These are phyloP conservation scores for Cercopithecus mitis DNA, from an alignment of 2,797 vertebrate genomes.

Conservation along the genomic window DNA sequence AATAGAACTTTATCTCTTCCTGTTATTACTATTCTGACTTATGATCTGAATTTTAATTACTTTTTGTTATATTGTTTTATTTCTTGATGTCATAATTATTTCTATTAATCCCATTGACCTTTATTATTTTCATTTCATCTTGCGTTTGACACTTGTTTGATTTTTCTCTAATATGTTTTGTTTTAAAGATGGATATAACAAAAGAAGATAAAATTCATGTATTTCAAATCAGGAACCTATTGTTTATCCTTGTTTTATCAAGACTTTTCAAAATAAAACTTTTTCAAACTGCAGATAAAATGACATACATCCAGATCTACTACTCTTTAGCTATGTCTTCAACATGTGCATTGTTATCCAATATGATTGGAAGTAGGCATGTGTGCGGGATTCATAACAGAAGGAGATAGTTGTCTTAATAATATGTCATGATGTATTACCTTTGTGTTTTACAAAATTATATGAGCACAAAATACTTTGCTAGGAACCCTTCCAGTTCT, in stretches of 20 bases:
- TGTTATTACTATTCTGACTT: neutral
- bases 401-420: neutral
- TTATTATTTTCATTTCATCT: neutral
- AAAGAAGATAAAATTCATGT: neutral
- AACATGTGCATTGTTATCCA: neutral
- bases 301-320: neutral
- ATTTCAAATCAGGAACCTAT: neutral
- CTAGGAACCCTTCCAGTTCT: neutral
- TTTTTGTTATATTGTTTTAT: neutral
- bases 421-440: neutral
- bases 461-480: neutral
- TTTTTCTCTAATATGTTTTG: neutral
- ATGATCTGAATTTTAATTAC: neutral
- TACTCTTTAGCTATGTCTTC: neutral
- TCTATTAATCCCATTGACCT: neutral
- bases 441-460: neutral
- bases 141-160: neutral
- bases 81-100: neutral
- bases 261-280: neutral
- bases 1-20: neutral
- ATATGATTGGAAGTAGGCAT: neutral
- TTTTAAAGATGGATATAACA: neutral
- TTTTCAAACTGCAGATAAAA: neutral
- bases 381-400: neutral
- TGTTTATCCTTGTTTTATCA: neutral